Evolutionary conservation across 2,113 vertebrate genomes (phyloP).

Genomic region (Halichoerus grypus): DNA sequence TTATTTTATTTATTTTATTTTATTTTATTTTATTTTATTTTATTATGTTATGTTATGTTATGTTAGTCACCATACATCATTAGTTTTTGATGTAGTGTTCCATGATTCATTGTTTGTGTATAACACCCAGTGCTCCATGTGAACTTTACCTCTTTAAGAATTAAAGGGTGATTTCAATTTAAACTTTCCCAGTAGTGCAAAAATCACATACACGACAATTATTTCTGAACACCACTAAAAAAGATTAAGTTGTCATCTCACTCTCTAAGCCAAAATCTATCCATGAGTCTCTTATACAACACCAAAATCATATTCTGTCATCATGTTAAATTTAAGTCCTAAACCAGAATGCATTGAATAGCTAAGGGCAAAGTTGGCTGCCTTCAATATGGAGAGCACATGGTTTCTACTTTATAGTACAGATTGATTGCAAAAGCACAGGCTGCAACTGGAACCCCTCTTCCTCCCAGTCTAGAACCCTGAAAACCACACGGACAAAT

Average conservation of each 20-base stretch:
- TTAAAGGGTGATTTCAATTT: slow-evolving; percentile 8
- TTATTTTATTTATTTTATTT: too few species aligned
- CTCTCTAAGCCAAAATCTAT: neutral
- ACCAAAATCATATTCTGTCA: neutral
- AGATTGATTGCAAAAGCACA: neutral
- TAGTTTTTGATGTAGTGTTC: too few species aligned
- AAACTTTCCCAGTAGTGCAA: neutral
- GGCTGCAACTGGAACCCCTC: neutral
- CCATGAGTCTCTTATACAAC: neutral
- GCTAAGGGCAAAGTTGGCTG: neutral
- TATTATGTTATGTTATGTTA: too few species aligned
- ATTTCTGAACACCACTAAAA: neutral
- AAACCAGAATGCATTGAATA: neutral
- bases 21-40: too few species aligned
- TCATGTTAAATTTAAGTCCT: neutral
- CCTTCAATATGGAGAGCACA: neutral
- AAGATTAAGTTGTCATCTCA: neutral
- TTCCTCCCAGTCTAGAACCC: neutral
- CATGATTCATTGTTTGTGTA: too few species aligned
- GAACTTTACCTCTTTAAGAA: neutral
- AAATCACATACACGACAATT: neutral
- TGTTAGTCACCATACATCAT: too few species aligned
- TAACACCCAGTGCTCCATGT: neutral
- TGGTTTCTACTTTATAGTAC: neutral
- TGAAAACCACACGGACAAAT: neutral